Conservation (phyloP, 2,888 invertebrate species). For the Orchesellides sinensis region DNA sequence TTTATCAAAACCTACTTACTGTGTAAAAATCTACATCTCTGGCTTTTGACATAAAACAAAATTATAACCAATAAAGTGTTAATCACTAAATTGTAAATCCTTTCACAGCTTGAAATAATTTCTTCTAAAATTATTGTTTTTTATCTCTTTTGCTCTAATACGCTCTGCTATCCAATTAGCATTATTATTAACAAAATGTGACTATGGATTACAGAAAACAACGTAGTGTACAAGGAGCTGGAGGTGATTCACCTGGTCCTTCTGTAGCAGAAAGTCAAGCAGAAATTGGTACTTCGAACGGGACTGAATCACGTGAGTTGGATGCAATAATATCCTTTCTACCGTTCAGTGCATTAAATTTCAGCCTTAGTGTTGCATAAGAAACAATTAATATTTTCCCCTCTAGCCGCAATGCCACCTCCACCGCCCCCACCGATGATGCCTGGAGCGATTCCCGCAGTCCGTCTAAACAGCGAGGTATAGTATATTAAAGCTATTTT, state of each 20-base stretch:
- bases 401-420: conserved; percentile 76
- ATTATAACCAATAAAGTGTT: too few relatives aligned
- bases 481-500: neutral
- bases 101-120: too few relatives aligned
- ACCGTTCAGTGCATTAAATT: too few relatives aligned
- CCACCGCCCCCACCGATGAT: conserved; percentile 80
- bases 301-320: conserved; percentile 15
- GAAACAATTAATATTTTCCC: neutral
- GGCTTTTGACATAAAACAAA: too few relatives aligned
- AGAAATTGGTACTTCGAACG: conserved; percentile 46
- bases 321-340: neutral
- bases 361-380: neutral
- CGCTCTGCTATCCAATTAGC: too few relatives aligned
- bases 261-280: conserved; percentile 16
- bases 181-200: too few relatives aligned
- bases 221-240: conserved; percentile 56
- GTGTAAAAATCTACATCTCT: too few relatives aligned
- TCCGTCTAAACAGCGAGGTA: conserved; percentile 79
- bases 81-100: too few relatives aligned
- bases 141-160: too few relatives aligned
- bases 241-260: conserved; percentile 32
- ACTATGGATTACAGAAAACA: conserved; percentile 36
- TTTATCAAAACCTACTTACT: too few relatives aligned
- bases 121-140: too few relatives aligned
- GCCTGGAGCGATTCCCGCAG: conserved; percentile 79